Base-by-base conservation (phyloP, 53 echinoderm and acorn worm genomes). In the Mesocentrotus franciscanus region DNA sequence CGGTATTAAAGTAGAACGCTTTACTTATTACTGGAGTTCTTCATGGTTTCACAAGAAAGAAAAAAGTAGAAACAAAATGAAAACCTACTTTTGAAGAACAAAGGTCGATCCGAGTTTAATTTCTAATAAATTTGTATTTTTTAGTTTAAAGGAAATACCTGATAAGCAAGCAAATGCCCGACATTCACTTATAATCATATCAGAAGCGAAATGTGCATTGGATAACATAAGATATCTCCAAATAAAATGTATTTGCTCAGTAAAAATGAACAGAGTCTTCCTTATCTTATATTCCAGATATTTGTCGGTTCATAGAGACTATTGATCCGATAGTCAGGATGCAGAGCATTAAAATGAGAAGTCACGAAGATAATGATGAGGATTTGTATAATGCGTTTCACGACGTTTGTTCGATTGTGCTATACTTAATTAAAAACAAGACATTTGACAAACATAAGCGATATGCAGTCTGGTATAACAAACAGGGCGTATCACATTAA, bases 401-500 rank as follows among this genome's bases (percentile, higher is more conserved):
- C 22, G 20, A 81, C 42, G 18, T 9, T 39, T 32, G 32, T 30
- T 30, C 26, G 7, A 12, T 78, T 78, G 15, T 32, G 78, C 78
- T 35, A 16, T 32, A 78, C 13, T 72, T n/a, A 72, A 78, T 33
- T n/a, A 33, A 24, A 81, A 5, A 16, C 36, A 18, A 20, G 8
- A 42, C 79, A 39, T 22, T 64, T 81, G 36, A 81, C 81, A 81
- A 22, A 81, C 42, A 79, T 79, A 79, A 79, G 17, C 81, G 39
- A 35, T 39, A 32, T 42, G 35, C 18, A 79, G 39, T 81, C 81
- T 87, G 57, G n/a, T 87, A 13, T n/a, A n/a, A 87, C 87, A 57
- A 87, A 27, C n/a, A 57, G 57, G 57, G 87, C 58, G 87, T 11
- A 87, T 87, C 84, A 84, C 39, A 84, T 57, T 87, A n/a, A 87